Evolutionary conservation across 2,113 vertebrate species (phyloP), one percentile per base, ranked within the genome.

Genomic region (Siniperca chuatsi): DNA sequence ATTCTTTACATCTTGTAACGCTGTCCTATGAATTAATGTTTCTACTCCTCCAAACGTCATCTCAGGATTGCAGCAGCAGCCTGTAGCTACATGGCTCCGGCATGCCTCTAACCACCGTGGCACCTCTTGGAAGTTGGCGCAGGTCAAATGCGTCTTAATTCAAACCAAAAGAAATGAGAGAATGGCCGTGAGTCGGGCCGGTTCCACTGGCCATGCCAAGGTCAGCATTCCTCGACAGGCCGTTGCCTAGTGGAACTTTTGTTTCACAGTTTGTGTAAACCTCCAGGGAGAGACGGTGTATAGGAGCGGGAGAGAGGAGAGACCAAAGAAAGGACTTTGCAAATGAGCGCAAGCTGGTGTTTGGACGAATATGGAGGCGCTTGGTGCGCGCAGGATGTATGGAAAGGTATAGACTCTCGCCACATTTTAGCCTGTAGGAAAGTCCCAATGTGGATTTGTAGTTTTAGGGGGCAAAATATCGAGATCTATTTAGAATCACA

Each of bases 181-280:
- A 87, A 72, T 75, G 81, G 79, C 65, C 82, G 85, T 29, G 90
- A 80, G 81, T 84, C 58, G 73, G 87, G 78, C 87, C 79, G 83
- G 87, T 85, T 91, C 88, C 87, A 81, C 65, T 81, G 75, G 71
- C 87, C 76, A 35, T 93, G 93, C 94, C 94, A 94, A 94, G 87
- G 90, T 93, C 94, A 90, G 93, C 93, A 95, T 95, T 96, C 94
- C 94, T 92, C 81, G 66, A 75, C 90, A 33, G 66, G 69, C 86
- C 81, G 95, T 94, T 93, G 94, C 94, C 93, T 89, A 81, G 95
- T 84, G 91, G 91, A 92, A 93, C 91, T 92, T 94, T 90, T 91
- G 90, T 94, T 83, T 90, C 81, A 9, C 76, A 48, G 79, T 92
- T 86, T 92, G 82, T 88, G 88, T 89, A 91, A 89, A 93, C 81